Evolutionary conservation across 2,797 vertebrate genomes (phyloP), one percentile per base, ranked within the genome.

Genomic region (Sphenodon punctatus): DNA sequence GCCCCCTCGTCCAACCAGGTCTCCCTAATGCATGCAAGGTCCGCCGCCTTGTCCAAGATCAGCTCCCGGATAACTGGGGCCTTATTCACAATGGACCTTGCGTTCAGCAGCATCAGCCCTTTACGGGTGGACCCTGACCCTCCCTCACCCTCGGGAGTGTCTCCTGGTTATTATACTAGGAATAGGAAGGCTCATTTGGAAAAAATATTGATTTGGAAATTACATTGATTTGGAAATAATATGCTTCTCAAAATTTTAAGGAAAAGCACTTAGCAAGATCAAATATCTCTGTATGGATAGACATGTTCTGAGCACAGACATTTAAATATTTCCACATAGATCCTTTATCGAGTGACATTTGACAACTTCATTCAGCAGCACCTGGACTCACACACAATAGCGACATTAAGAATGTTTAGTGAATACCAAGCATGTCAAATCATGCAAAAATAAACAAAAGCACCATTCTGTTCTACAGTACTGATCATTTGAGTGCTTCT

Each of bases 401-500:
- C 2, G 42, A 36, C 7, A 9, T 10, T 63, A 48, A 15, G 25
- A 45, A 67, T 70, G 39, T 1, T 8, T 39, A 20, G 38, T 20
- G 67, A 69, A n/a, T 34, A 30, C 34, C 30, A 56, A 38, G 22
- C 46, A 42, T 22, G 22, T 42, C 43, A 25, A 61, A 15, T 2
- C 1, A 4, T 58, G 58, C 30, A 87, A 58, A 64, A 16, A 63
- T 0, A 75, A 84, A 80, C 46, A 88, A 77, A 84, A 82, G 23
- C 36, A 25, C 36, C 59, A 67, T 72, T 67, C 30, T 45, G 48
- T 14, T 42, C 38, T 48, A 48, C 22, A 25, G 45, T 48, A 10
- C 23, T 23, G 69, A 80, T 46, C 65, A 65, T 0, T 42, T 17
- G 83, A 75, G 38, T 4, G 58, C 42, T 6, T 53, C 45, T 65